Evolutionary conservation across 2,888 invertebrate genomes (phyloP).

Genomic region (Campoplex nolae): DNA sequence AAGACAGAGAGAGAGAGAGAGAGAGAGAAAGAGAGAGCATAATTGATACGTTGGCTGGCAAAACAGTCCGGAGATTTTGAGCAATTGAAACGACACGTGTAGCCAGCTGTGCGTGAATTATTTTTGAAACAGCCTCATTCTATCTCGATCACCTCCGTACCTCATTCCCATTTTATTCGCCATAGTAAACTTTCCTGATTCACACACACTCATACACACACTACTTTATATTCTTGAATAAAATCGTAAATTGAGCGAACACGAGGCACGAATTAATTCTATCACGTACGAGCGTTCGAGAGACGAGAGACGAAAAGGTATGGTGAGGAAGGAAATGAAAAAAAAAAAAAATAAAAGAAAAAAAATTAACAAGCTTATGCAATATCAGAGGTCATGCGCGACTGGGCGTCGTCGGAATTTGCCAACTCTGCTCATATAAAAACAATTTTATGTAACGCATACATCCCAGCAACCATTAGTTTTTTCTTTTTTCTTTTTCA

Average conservation of each 20-base stretch:
- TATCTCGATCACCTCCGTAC: slow-evolving; percentile 3
- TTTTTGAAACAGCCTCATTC: slow-evolving; percentile 51
- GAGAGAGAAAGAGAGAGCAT: too few species aligned
- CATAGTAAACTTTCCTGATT: slow-evolving; percentile 23
- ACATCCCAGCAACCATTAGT: background rate
- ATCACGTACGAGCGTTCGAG: slow-evolving; percentile 5
- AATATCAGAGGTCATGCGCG: slow-evolving; percentile 29
- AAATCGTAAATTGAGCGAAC: slow-evolving; percentile 38
- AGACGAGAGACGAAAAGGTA: background rate
- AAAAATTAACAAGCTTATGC: slow-evolving; percentile 46
- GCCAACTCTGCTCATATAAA: slow-evolving; percentile 28
- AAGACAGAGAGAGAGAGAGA: too few species aligned
- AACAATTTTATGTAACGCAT: slow-evolving; percentile 17
- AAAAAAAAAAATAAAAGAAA: background rate
- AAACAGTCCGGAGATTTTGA: slow-evolving; percentile 10
- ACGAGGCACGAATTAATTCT: slow-evolving; percentile 34
- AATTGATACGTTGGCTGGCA: background rate
- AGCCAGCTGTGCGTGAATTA: slow-evolving; percentile 56
- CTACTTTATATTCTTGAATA: slow-evolving; percentile 20
- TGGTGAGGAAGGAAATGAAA: too few species aligned
- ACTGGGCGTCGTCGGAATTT: slow-evolving; percentile 19
- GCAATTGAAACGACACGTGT: slow-evolving; percentile 52
- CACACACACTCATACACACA: too few species aligned
- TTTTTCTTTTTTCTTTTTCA: background rate
- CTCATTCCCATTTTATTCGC: slow-evolving; percentile 7